Base-by-base conservation (phyloP, 2,113 vertebrate genomes). In the Erythrocercus mccallii region DNA sequence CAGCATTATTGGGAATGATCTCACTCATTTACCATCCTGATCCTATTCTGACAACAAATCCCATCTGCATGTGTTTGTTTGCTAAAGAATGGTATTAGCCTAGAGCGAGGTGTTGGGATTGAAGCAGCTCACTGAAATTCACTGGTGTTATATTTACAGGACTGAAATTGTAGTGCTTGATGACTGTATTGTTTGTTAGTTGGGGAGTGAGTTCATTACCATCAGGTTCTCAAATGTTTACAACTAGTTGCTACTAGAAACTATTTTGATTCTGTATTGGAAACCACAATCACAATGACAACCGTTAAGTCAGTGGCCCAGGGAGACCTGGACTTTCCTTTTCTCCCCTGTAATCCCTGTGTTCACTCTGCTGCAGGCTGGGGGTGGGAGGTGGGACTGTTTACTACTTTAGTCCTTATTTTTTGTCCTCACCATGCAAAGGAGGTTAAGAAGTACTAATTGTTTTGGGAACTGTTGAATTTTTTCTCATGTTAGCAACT, bases 21-120 rank as follows among this genome's bases (percentile, higher is more conserved):
- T 95, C 93, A 95, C 88, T 78, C 93, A 92, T 95, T 95, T 95
- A 93, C 74, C 88, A 4, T 90, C 93, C 71, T 62, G 81, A 86
- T 91, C 76, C 74, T 88, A 93, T 95, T 95, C 90, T 88, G 94
- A 95, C 92, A 97, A 95, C 94, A 96, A 96, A 96, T 70, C 87
- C 94, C 95, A 96, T 95, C 93, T 96, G 96, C 9, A 51, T 78
- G 82, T 96, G 85, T 95, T 97, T 96, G 81, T 90, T 96, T 91
- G 94, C 87, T 88, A 70, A 90, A 95, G 85, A 72, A 77, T 80
- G 62, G 65, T 78, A 82, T 79, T 70, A 96, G 35, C 62, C 47
- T n/a, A n/a, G 44, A 44, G 71, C 53, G 64, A 86, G 85, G 71
- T 91, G 90, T 90, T 93, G 88, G 71, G 79, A 74, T 53, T 66